These are phyloP conservation scores for Leptinotarsa haldemani DNA, from an alignment of 2,888 invertebrate species.

Conservation along the genomic window DNA sequence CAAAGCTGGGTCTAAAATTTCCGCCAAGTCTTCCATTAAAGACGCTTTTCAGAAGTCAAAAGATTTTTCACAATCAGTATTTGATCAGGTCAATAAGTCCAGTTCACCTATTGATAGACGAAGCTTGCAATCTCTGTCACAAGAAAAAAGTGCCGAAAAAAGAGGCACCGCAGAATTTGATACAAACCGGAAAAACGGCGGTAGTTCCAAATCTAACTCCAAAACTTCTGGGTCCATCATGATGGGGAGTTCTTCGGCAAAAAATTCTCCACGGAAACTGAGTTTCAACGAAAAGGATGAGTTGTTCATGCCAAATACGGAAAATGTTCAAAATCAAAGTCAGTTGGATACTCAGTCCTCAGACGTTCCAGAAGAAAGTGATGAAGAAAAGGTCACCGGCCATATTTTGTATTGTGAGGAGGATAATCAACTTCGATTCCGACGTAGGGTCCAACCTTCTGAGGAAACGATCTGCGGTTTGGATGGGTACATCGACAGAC, in stretches of 20 bases:
- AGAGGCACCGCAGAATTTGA: neutral
- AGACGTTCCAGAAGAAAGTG: neutral
- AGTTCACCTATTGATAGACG: neutral
- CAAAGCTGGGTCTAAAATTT: too few relatives aligned
- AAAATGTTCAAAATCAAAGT: neutral
- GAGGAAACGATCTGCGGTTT: constrained; percentile 5
- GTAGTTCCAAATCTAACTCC: neutral
- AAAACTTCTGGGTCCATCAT: neutral
- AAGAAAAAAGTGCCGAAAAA: neutral
- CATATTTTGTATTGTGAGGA: constrained; percentile 6
- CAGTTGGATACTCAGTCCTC: neutral
- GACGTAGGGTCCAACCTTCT: neutral
- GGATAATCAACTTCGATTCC: neutral
- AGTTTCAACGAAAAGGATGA: neutral
- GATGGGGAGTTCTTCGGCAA: neutral
- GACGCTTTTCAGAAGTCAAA: neutral
- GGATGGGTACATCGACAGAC: neutral
- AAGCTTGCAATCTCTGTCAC: neutral
- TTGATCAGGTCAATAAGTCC: neutral
- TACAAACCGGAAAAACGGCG: neutral
- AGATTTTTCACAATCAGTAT: neutral
- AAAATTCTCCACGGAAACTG: neutral
- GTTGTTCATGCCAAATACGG: neutral
- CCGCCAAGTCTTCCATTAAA: neutral
- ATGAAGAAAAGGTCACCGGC: neutral